Evolutionary conservation across 2,797 vertebrate species (phyloP), one percentile per base, ranked within the genome.

Genomic region (Iguana delicatissima): DNA sequence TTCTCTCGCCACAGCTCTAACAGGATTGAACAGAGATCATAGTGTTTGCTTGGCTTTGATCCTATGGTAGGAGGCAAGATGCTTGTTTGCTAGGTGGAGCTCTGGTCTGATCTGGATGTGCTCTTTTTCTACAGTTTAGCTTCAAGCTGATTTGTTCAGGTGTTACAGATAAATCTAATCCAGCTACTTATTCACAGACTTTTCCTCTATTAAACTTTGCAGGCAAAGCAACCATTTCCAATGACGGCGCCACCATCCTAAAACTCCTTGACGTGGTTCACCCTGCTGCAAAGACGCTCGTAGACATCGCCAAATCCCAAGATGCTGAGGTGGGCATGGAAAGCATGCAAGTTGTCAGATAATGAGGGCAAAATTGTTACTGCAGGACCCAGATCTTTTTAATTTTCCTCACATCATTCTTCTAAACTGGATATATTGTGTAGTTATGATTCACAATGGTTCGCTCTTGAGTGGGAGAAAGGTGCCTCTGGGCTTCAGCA

Each of bases 201-300:
- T 50, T 50, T 22, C 32, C 46, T 8, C 26, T 85, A 6, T 69
- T 35, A 64, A 1, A 24, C 50, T 38, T 20, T 77, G 24, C 93
- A 99, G 99, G 99, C 57, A 99, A 99, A 96, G 98, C 99, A 93
- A 99, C 99, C 0, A 99, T 99, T 96, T 99, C 99, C 69, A 99
- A 99, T 0, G 99, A 99, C 79, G 99, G 99, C 0, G 99, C 99
- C 95, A 99, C 99, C 90, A 99, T 99, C 95, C 97, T 99, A 96
- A 99, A 99, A 92, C 98, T 99, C 81, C 97, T 99, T 0, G 99
- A 99, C 13, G 99, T 99, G 0, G 98, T 99, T 69, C 99, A 99
- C 88, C 99, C 99, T 0, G 99, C 99, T 1, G 99, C 99, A 0
- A 99, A 99, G 96, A 99, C 98, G 0, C 96, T 99, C 62, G 99